Conservation (phyloP, 2,888 invertebrate genomes). For the Baronia brevicornis region DNA sequence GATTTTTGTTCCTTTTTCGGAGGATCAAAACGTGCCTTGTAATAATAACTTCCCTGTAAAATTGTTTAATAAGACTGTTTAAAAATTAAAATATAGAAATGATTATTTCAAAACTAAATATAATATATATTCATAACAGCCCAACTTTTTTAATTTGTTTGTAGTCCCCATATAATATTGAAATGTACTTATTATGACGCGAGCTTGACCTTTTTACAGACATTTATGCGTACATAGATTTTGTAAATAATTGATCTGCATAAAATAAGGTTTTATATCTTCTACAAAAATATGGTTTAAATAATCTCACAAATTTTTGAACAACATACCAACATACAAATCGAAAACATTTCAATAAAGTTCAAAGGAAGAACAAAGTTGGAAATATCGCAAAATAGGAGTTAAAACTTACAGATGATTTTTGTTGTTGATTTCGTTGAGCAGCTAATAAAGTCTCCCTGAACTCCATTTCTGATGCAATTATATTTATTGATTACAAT, state of each 20-base stretch:
- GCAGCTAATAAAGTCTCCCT: constrained; percentile 67
- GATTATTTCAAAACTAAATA: no score
- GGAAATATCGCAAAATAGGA: constrained; percentile 22
- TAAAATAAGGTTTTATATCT: no score
- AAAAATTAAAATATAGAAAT: constrained; percentile 8
- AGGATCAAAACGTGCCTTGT: constrained; percentile 86
- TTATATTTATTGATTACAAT: constrained; percentile 16
- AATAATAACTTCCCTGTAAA: constrained; percentile 73
- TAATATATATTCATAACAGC: not conserved
- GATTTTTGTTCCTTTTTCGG: constrained; percentile 86
- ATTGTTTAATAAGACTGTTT: no score
- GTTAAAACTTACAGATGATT: constrained; percentile 65
- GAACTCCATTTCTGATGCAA: constrained; percentile 53
- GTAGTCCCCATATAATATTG: no score
- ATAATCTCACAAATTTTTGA: no score
- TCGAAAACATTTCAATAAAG: constrained; percentile 1
- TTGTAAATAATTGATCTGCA: no score
- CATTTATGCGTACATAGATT: no score
- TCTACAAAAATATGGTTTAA: no score
- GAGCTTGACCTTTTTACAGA: no score
- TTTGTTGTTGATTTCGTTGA: constrained; percentile 71
- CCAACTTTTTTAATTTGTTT: constrained; percentile 1
- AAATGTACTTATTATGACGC: no score
- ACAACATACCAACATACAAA: not conserved
- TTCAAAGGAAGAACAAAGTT: constrained; percentile 18